Evolutionary conservation across 2,888 invertebrate species (phyloP).

Genomic region (Xylota segnis): DNA sequence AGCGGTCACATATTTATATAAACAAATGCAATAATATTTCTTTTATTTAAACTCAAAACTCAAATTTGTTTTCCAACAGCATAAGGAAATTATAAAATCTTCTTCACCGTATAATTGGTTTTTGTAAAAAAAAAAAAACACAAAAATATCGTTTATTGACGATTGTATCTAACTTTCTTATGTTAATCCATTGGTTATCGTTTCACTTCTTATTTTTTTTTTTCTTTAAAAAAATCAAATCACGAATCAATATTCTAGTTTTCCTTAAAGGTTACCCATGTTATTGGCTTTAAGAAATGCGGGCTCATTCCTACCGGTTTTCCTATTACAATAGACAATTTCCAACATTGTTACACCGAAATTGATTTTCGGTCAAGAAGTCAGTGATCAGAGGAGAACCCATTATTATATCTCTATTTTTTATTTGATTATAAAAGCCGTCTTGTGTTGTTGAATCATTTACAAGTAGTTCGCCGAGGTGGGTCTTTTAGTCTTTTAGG

Average conservation of each 20-base stretch:
- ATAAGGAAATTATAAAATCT: neutral
- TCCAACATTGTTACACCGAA: conserved; percentile 35
- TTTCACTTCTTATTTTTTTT: conserved; percentile 25
- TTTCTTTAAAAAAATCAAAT: too few relatives aligned
- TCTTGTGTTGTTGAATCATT: conserved; percentile 38
- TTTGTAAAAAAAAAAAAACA: conserved; percentile 10
- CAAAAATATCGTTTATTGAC: conserved; percentile 29
- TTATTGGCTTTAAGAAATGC: conserved; percentile 42
- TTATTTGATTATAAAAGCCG: conserved; percentile 54
- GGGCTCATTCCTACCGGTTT: conserved; percentile 70
- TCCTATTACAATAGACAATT: conserved; percentile 39
- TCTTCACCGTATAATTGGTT: conserved; percentile 12
- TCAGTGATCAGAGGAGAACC: conserved; percentile 22
- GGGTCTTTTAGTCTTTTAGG: conserved; percentile 2
- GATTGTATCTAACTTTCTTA: conserved; percentile 44
- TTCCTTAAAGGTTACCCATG: conserved; percentile 29
- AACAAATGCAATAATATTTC: conserved; percentile 11
- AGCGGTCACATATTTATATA: neutral
- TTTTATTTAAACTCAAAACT: neutral
- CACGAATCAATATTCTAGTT: conserved; percentile 7
- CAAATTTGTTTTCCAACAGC: neutral
- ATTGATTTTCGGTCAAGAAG: conserved; percentile 47
- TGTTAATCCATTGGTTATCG: conserved; percentile 32
- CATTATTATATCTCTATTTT: conserved; percentile 38
- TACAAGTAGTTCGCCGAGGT: conserved; percentile 46